Base-by-base conservation (phyloP, 2,113 vertebrate genomes). In the Gila orcuttii region DNA sequence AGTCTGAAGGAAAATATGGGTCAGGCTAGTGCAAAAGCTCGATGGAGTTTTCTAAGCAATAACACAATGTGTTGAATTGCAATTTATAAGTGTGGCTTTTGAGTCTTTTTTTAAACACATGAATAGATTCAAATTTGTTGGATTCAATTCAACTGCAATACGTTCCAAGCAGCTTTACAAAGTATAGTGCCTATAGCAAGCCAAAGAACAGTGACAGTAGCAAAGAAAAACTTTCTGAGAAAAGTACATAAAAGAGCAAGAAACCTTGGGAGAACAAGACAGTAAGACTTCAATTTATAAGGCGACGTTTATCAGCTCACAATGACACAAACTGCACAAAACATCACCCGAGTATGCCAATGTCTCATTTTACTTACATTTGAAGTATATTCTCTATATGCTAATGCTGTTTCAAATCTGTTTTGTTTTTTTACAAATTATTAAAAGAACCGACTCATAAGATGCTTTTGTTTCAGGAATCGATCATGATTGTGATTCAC, bases 1-100 rank as follows among this genome's bases (percentile, higher is more conserved):
- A 73, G 21, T 59, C 50, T 71, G 7, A 39, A 59, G 33, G 68
- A 82, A 82, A 52, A 73, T 59, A 25, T 6, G 21, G 81, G 50
- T 83, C 13, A 55, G 33, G 68, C 10, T 73, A 57, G 31, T 19
- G 47, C 19, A 39, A 73, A 52, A 73, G 10, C 52, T 42, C 25
- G 11, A 15, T 6, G 17, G 15, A 55, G 8, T 36, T 80, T 62
- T 64, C 3, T 3, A 64, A 62, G 39, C 36, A 64, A 45, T 10
- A 64, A 76, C 25, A 25, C 19, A 42, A 62, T 9, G 57, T 45
- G 39, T 28, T 79, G 19, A 39, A 55, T 31, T 15, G n/a, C 13
- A 55, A 52, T 28, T 66, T 28, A 10, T 80, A 23, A 57, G 55
- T 39, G 21, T 39, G 3, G 31, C 1, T 42, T 59, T 23, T 59